Conservation (phyloP, 2,888 invertebrate genomes). For the Ormyrus rosae region DNA sequence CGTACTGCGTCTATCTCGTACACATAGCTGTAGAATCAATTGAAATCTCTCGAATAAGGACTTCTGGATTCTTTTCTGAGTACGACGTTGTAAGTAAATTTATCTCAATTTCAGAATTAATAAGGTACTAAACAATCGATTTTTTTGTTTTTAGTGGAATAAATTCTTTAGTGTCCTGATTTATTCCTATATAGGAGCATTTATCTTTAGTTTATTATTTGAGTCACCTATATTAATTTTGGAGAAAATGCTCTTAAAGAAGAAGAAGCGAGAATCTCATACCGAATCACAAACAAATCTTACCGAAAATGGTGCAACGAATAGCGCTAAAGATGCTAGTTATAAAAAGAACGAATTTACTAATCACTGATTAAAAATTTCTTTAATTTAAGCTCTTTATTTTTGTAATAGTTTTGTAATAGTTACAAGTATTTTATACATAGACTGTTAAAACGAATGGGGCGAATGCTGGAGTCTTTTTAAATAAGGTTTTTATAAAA, state of each 20-base stretch:
- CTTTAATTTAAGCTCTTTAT: no score
- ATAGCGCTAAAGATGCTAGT: no score
- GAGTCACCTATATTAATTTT: constrained; percentile 56
- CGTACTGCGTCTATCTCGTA: constrained; percentile 50
- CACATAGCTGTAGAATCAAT: constrained; percentile 8
- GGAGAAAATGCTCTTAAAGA: constrained; percentile 49
- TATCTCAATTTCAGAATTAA: background rate
- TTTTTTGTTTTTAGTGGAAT: constrained; percentile 49
- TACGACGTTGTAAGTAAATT: constrained; percentile 38
- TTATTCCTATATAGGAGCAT: constrained; percentile 38
- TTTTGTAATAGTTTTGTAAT: constrained; percentile 57
- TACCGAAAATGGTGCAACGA: no score
- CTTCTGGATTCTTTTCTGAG: constrained; percentile 9
- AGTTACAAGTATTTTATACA: no score
- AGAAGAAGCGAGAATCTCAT: background rate
- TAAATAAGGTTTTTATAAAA: no score
- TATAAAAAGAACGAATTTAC: no score
- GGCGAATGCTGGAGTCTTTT: no score
- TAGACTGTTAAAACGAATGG: background rate
- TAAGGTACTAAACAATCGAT: background rate
- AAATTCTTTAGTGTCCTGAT: constrained; percentile 46
- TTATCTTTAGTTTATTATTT: constrained; percentile 55
- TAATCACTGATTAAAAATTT: no score
- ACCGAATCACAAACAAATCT: no score
- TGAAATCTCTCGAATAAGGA: no score